Evolutionary conservation across 2,888 invertebrate species (phyloP), one percentile per base, ranked within the genome.

Genomic region (Pyrocoelia pectoralis): DNA sequence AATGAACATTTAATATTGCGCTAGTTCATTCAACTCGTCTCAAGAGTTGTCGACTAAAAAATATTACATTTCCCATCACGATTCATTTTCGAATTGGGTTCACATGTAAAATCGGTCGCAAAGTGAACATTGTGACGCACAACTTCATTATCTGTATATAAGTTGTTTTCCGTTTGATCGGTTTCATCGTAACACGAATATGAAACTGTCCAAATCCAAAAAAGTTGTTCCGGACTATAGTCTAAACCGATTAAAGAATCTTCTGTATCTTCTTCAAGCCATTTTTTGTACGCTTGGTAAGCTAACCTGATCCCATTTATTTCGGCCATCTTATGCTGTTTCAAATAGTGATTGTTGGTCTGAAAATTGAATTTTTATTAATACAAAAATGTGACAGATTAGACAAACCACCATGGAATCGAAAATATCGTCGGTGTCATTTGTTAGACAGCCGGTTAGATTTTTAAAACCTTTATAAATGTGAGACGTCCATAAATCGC

Each of bases 241-340:
- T 87, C 83, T 0, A 94, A 81, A 0, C 92, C 92, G 0, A 93
- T 93, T 9, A 94, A 82, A 24, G 83, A 83, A 0, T 81, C 79
- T 72, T 93, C 93, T 0, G 82, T 81, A 0, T 88, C 87, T 75
- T 92, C 85, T 4, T 87, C 82, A 6, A 84, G 80, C 91, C 91
- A 93, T 5, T 86, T 84, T 51, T 87, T 84, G 78, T 94, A 94
- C 0, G 93, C 94, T 68, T 86, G 84, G 79, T 95, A 95, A 0
- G 95, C 93, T 74, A 93, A 89, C 76, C 94, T 94, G 65, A 94
- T 87, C 0, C 95, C 96, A 0, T 93, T 94, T 75, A 94, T 94
- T 77, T 96, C 95, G 0, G 95, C 95, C 53, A 96, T 92, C 78
- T 95, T 95, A 79, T 96, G 95, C 10, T 93, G 17, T 49, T 50